Evolutionary conservation across 92 coral and sea anemone species (phyloP).

Genomic region (Zoanthus gigantus): DNA sequence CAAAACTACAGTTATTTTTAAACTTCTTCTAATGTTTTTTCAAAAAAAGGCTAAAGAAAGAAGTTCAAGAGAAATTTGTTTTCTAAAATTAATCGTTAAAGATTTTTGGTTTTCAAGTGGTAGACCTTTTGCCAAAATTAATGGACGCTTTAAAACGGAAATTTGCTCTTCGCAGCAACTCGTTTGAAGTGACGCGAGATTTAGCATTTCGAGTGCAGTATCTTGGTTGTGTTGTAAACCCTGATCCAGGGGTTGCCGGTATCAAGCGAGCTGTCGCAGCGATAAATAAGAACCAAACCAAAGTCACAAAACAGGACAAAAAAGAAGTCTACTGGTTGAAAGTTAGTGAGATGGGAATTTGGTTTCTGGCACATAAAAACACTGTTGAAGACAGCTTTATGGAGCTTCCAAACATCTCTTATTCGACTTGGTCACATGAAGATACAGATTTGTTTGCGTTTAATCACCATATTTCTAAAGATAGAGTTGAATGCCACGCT

Average conservation of each 20-base stretch:
- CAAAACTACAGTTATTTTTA: slow-evolving; percentile 30
- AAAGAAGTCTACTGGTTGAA: slow-evolving; percentile 61
- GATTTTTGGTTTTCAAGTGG: background rate
- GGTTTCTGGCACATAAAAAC: slow-evolving; percentile 49
- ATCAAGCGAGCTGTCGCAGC: slow-evolving; percentile 59
- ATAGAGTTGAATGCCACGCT: slow-evolving; percentile 72
- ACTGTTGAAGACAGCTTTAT: slow-evolving; percentile 38
- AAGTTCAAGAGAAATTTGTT: background rate
- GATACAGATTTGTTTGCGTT: slow-evolving; percentile 77
- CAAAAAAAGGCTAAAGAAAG: background rate
- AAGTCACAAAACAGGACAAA: slow-evolving; percentile 31
- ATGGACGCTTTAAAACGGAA: slow-evolving; percentile 60
- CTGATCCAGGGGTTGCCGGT: slow-evolving; percentile 56
- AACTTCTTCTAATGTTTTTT: background rate
- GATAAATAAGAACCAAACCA: slow-evolving; percentile 38
- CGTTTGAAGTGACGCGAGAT: slow-evolving; percentile 52
- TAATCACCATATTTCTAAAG: slow-evolving; percentile 77
- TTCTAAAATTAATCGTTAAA: background rate
- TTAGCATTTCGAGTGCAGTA: slow-evolving; percentile 64
- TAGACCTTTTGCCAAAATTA: background rate
- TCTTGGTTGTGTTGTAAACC: slow-evolving; percentile 62
- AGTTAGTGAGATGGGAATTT: slow-evolving; percentile 52
- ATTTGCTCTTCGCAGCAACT: slow-evolving; percentile 48
- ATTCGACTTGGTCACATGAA: slow-evolving; percentile 59
- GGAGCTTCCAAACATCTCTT: slow-evolving; percentile 80